These are phyloP conservation scores for Trochalopteron elliotii DNA, from an alignment of 2,113 vertebrate genomes.

Conservation along the genomic window DNA sequence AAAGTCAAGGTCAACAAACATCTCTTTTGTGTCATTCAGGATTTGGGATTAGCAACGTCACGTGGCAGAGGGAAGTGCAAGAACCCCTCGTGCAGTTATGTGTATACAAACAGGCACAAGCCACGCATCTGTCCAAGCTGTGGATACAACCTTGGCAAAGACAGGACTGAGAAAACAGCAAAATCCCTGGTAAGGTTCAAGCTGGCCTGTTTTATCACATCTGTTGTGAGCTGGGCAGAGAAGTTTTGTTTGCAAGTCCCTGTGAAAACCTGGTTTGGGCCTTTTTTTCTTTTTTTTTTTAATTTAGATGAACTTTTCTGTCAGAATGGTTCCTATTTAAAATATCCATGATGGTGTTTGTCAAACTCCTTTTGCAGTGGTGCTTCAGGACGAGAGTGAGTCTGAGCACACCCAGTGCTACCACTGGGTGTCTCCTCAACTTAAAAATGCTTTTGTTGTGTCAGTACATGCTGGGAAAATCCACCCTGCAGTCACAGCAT, in stretches of 20 bases:
- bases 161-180: conserved; percentile 78
- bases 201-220: neutral
- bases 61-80: conserved; percentile 94
- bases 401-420: neutral
- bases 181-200: conserved; percentile 64
- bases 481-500: neutral
- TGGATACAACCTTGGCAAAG: conserved; percentile 88
- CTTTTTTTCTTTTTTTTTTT: neutral
- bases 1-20: neutral
- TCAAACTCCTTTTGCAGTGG: neutral
- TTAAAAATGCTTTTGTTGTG: neutral
- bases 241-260: neutral
- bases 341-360: neutral
- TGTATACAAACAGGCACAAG: conserved; percentile 97
- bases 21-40: conserved; percentile 69
- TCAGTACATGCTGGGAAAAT: neutral
- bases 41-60: conserved; percentile 93
- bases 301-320: neutral
- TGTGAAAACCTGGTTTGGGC: fast-evolving
- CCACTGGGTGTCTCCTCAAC: conserved; percentile 47
- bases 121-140: conserved; percentile 91
- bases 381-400: neutral
- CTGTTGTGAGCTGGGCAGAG: neutral
- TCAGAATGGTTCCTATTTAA: neutral
- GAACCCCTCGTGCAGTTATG: conserved; percentile 89